phyloP scores from a whole-genome alignment of 1,140 invertebrate genomes.

The Drosophila funebris region DNA sequence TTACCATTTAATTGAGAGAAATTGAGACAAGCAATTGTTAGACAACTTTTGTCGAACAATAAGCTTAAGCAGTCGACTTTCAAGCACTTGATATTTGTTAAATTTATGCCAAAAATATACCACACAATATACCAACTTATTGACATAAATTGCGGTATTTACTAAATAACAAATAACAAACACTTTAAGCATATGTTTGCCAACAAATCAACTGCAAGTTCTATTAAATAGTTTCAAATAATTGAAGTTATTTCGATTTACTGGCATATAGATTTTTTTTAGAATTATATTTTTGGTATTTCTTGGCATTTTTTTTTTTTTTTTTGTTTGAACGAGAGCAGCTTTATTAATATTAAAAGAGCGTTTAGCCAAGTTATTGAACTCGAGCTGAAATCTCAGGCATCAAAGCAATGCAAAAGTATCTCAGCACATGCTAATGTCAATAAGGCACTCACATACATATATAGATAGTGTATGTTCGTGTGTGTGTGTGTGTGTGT shows the following conservation, averaged over 20 bases:
- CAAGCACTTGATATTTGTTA: too few species aligned
- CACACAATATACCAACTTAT: too few species aligned
- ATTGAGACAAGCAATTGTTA: too few species aligned
- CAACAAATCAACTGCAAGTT: too few species aligned
- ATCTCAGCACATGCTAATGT: constrained; percentile 39
- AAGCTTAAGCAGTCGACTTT: too few species aligned
- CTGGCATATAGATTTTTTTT: neutral
- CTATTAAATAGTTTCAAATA: neutral
- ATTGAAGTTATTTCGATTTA: neutral
- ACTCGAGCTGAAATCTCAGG: constrained; percentile 13
- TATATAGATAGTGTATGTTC: neutral
- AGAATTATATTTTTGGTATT: neutral
- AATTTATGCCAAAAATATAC: too few species aligned
- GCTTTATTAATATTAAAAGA: constrained; percentile 18
- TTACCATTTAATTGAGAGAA: too few species aligned
- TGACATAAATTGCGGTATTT: too few species aligned
- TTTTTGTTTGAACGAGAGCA: neutral
- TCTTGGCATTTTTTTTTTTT: too few species aligned
- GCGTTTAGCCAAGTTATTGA: constrained; percentile 34
- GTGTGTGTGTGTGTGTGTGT: neutral
- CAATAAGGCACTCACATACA: constrained; percentile 23
- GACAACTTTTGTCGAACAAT: too few species aligned
- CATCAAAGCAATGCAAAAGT: constrained; percentile 29
- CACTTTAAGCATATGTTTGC: too few species aligned
- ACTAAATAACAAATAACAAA: too few species aligned